phyloP scores from a whole-genome alignment of 2,113 vertebrate genomes.

The Erythrocebus patas region DNA sequence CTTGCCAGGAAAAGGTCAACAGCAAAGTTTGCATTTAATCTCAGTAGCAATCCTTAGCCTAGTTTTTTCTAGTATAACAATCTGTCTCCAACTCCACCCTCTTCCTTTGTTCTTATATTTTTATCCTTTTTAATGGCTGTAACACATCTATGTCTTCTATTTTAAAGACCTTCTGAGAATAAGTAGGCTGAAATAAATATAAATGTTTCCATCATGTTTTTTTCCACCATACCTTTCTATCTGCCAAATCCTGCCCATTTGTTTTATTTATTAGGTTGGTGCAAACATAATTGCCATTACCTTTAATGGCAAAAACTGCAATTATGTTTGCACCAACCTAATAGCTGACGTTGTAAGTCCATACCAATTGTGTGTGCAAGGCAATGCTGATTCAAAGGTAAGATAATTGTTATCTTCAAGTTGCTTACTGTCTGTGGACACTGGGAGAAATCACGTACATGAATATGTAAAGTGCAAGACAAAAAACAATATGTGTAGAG shows the following conservation, averaged over 20 bases:
- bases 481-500: neutral
- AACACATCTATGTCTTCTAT: neutral
- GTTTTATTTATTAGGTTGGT: neutral
- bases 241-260: neutral
- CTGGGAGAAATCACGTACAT: neutral
- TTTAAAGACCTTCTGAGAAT: neutral
- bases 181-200: neutral
- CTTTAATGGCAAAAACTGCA: no score
- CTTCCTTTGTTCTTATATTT: neutral
- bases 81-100: neutral
- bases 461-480: neutral
- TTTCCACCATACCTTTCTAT: neutral
- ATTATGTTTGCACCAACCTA: no score
- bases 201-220: neutral
- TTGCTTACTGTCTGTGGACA: neutral
- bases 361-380: neutral
- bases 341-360: neutral
- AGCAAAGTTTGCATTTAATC: conserved; percentile 38
- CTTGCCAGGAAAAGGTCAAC: conserved; percentile 58
- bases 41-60: conserved; percentile 14
- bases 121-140: neutral
- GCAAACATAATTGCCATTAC: no score
- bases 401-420: neutral
- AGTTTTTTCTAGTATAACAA: neutral
- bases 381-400: neutral